Conservation (phyloP, 2,888 invertebrate genomes). For the Diachrysia chrysitis region DNA sequence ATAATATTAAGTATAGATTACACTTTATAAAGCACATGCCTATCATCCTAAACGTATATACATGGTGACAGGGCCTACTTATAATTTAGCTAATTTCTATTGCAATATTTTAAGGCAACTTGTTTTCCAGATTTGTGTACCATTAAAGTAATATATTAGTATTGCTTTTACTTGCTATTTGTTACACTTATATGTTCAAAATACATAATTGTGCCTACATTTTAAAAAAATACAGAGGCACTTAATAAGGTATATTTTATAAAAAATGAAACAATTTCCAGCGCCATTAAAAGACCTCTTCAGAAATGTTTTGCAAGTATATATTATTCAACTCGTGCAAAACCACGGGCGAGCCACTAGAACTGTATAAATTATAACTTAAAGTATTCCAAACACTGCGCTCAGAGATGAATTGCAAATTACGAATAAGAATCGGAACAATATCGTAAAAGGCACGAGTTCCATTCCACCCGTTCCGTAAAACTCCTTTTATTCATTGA, state of each 20-base stretch:
- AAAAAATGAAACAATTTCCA: not conserved
- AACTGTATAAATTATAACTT: slow-evolving; percentile 50
- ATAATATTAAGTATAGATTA: no score
- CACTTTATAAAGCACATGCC: no score
- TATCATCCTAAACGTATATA: no score
- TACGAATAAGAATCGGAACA: slow-evolving; percentile 55
- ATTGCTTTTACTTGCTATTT: no score
- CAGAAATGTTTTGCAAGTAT: slow-evolving; percentile 34
- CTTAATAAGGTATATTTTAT: not conserved
- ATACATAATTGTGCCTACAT: no score
- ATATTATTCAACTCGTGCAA: slow-evolving; percentile 46
- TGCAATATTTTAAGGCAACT: no score
- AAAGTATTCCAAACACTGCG: slow-evolving; percentile 45
- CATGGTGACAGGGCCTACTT: no score
- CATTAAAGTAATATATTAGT: no score
- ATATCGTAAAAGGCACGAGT: slow-evolving; percentile 51
- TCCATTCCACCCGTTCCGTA: slow-evolving; percentile 37
- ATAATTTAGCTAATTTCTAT: no score
- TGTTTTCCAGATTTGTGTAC: no score
- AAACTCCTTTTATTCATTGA: slow-evolving; percentile 57
- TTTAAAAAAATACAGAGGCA: no score
- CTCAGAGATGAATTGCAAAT: slow-evolving; percentile 59
- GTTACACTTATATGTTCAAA: no score
- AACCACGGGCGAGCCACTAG: slow-evolving; percentile 44
- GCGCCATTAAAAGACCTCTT: slow-evolving; percentile 30